These are phyloP conservation scores for Oryzias woworae DNA, from an alignment of 2,113 vertebrate genomes.

Conservation along the genomic window DNA sequence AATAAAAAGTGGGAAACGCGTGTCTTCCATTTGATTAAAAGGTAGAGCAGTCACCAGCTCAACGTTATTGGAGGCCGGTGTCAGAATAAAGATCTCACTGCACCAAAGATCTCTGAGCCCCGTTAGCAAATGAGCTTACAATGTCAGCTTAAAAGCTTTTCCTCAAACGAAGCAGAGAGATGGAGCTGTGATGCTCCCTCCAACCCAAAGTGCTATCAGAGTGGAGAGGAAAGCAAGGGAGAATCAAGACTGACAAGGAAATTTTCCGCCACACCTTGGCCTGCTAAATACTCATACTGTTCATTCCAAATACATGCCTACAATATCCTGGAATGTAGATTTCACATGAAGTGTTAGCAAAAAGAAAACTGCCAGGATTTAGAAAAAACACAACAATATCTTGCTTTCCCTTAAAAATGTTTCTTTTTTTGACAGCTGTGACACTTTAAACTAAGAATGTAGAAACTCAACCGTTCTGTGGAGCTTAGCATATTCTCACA, in stretches of 20 bases:
- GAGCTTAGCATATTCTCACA: no score
- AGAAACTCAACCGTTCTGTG: no score
- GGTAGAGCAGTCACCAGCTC: slow-evolving; percentile 49
- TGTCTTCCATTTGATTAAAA: slow-evolving; percentile 31
- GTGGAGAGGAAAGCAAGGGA: slow-evolving; percentile 8
- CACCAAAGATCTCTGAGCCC: slow-evolving; percentile 52
- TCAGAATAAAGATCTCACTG: slow-evolving; percentile 57
- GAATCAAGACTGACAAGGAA: slow-evolving; percentile 11
- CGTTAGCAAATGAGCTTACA: slow-evolving; percentile 72
- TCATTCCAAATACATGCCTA: slow-evolving; percentile 35
- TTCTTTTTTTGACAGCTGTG: no score
- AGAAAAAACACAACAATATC: no score
- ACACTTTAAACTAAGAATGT: no score
- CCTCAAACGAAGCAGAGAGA: slow-evolving; percentile 60
- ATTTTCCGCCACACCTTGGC: slow-evolving; percentile 23
- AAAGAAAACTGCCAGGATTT: no score
- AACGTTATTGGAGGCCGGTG: slow-evolving; percentile 59
- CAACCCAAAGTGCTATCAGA: slow-evolving; percentile 24
- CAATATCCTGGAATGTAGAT: background rate
- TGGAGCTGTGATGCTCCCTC: slow-evolving; percentile 44
- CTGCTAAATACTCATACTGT: slow-evolving; percentile 27
- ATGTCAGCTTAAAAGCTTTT: slow-evolving; percentile 75
- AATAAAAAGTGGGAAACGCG: slow-evolving; percentile 1
- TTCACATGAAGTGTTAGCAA: no score
- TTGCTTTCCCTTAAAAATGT: no score